Evolutionary conservation across 2,888 invertebrate species (phyloP), one percentile per base, ranked within the genome.

Genomic region (Cosmia trapezina): DNA sequence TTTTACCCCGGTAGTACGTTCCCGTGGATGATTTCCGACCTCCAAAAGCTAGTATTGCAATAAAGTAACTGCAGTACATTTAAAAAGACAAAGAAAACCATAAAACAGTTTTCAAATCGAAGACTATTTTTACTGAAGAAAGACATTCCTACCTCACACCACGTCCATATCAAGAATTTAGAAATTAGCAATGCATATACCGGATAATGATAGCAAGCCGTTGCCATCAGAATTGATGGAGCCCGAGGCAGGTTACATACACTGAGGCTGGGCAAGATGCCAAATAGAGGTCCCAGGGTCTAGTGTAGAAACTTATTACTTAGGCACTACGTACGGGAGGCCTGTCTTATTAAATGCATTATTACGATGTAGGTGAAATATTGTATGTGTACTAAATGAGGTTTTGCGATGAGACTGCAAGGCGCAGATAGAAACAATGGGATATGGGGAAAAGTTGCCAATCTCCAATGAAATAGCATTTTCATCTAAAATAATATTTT

Each of bases 161-260:
- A 37, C 14, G 61, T 61, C n/a, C 7, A 66, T 60, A 37, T 57
- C 63, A 61, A 60, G 45, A 47, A 64, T 84, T 81, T 84, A 65
- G 64, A 78, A 83, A 85, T 85, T 83, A 80, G 76, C 70, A 76
- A 78, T 76, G 84, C 74, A 77, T 79, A 54, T 49, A 54, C 63
- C 9, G 70, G 76, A 87, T 87, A 83, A 70, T 77, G 83, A 73
- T 68, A 71, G 83, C 83, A 83, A 85, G 85, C 78, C 83, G 86
- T 77, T 71, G 83, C 87, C 77, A 70, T 76, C 73, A 45, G 57
- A 85, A 85, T 87, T 85, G 87, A 85, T 85, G 75, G 78, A 85
- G 75, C 77, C 56, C 37, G 69, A 78, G 75, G 64, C 73, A 76
- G 86, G 84, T 73, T 82, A 84, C 77, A 78, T 84, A 82, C 62